Conservation (phyloP, 2,797 vertebrate species). For the Fringilla coelebs region DNA sequence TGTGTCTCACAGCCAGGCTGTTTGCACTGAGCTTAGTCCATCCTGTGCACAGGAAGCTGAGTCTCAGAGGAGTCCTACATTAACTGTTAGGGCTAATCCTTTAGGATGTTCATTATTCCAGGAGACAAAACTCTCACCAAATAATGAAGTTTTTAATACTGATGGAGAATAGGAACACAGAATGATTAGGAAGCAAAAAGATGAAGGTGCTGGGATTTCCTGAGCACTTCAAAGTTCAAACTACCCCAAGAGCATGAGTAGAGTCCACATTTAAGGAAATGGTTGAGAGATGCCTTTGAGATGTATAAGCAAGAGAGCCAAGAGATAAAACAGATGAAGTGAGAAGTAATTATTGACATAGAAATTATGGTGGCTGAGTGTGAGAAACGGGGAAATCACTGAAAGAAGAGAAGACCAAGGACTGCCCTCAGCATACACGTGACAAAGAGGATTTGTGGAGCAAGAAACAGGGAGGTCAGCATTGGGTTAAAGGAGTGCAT, state of each 20-base stretch:
- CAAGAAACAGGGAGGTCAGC: not conserved
- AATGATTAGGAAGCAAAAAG: not conserved
- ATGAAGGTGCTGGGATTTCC: not conserved
- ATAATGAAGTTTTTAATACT: not conserved
- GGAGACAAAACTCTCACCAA: not conserved
- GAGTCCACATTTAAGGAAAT: not conserved
- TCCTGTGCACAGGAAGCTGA: not conserved
- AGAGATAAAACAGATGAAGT: not conserved
- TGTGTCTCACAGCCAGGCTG: not conserved
- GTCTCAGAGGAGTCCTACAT: not conserved
- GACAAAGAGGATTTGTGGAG: not conserved
- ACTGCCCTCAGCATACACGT: fast-evolving
- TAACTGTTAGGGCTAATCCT: not conserved
- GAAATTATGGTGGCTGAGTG: not conserved
- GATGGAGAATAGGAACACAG: not conserved
- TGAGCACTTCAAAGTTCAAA: not conserved
- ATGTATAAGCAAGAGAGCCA: not conserved
- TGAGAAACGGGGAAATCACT: not conserved
- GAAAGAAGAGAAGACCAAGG: not conserved
- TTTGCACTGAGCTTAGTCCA: not conserved
- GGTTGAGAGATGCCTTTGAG: not conserved
- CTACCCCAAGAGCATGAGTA: not conserved
- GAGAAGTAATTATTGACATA: not conserved
- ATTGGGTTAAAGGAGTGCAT: not conserved
- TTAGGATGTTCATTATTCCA: not conserved